phyloP scores from a whole-genome alignment of 2,888 invertebrate genomes.

The Parnassius apollo region DNA sequence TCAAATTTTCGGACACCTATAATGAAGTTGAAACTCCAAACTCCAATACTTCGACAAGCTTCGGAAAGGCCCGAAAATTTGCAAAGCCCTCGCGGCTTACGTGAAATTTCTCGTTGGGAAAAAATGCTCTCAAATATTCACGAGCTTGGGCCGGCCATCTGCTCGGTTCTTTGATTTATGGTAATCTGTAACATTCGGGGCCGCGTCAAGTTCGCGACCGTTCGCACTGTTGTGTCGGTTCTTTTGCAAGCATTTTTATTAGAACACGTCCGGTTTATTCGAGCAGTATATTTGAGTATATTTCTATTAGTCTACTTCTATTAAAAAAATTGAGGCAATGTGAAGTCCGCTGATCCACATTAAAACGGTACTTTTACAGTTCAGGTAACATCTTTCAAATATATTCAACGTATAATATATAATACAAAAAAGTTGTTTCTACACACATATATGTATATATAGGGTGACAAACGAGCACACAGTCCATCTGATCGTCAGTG shows the following conservation, averaged over 20 bases:
- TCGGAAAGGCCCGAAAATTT: conserved; percentile 20
- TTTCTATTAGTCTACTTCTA: background rate
- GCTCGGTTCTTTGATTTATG: conserved; percentile 30
- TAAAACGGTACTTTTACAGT: no score
- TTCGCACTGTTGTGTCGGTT: conserved; percentile 9
- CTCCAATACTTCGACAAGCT: conserved; percentile 18
- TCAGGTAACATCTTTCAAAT: no score
- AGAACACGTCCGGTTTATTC: background rate
- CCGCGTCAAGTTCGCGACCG: conserved; percentile 20
- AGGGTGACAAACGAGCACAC: no score
- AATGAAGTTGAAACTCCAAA: conserved; percentile 21
- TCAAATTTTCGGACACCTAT: conserved; percentile 4
- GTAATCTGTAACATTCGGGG: conserved; percentile 29
- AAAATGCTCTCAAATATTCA: conserved; percentile 30
- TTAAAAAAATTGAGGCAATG: no score
- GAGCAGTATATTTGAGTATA: background rate
- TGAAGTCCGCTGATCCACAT: no score
- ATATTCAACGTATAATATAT: no score
- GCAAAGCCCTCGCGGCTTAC: conserved; percentile 25
- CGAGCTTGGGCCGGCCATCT: conserved; percentile 26
- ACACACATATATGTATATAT: no score
- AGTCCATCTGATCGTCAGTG: no score
- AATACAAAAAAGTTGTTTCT: no score
- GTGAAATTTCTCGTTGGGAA: conserved; percentile 21
- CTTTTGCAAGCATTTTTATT: conserved; percentile 7